Evolutionary conservation across 2,113 vertebrate species (phyloP).

Genomic region (Arothron firmamentum): DNA sequence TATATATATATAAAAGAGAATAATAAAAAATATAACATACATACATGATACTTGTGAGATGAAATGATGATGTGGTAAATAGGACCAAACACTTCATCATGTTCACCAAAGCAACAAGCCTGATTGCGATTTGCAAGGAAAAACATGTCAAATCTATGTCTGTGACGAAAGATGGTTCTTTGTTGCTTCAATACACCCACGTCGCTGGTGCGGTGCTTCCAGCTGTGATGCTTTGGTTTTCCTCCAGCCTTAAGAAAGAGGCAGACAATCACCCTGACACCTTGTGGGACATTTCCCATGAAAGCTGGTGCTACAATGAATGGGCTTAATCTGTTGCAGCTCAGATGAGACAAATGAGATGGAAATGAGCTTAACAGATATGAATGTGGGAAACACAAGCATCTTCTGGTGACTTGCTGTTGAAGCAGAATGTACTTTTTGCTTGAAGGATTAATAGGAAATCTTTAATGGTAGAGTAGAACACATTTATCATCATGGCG

Average conservation of each 20-base stretch:
- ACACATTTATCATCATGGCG: too few species aligned
- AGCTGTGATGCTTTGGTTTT: constrained; percentile 20
- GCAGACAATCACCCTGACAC: constrained; percentile 23
- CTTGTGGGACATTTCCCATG: constrained; percentile 20
- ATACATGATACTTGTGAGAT: too few species aligned
- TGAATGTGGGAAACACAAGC: constrained; percentile 5
- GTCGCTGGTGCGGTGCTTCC: constrained; percentile 1
- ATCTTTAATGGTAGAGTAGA: constrained; percentile 3
- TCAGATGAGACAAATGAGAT: constrained; percentile 27
- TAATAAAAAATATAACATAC: too few species aligned
- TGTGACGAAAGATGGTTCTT: constrained; percentile 9
- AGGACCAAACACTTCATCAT: not conserved
- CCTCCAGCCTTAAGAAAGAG: constrained; percentile 18
- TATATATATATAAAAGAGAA: too few species aligned
- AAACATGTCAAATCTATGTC: constrained; percentile 27
- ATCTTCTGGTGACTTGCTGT: constrained; percentile 12
- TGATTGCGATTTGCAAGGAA: not conserved
- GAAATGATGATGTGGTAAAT: not conserved
- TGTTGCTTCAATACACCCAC: constrained; percentile 8
- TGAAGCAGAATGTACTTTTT: constrained; percentile 14
- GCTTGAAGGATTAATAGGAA: constrained; percentile 15
- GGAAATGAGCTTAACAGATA: constrained; percentile 31
- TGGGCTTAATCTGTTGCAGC: constrained; percentile 7
- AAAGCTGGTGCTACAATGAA: constrained; percentile 10
- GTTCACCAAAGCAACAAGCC: constrained; percentile 31